phyloP scores from a whole-genome alignment of 2,797 vertebrate species.

The Poeciliopsis paucimaculata region DNA sequence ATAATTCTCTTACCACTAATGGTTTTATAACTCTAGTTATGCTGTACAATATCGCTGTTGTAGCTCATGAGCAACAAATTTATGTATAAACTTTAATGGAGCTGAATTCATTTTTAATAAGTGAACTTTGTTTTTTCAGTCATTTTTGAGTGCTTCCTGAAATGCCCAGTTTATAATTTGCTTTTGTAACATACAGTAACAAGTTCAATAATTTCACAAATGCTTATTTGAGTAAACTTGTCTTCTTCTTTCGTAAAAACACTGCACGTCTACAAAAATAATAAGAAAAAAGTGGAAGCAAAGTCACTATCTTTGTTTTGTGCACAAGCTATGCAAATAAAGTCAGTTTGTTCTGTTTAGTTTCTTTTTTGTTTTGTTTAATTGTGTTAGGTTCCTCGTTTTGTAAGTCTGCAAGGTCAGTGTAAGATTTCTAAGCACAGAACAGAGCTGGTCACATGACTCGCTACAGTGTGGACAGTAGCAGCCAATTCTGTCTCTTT shows the following conservation, averaged over 20 bases:
- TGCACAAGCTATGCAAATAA: neutral
- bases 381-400: neutral
- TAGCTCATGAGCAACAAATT: constrained; percentile 15
- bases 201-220: too few species aligned
- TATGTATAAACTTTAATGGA: neutral
- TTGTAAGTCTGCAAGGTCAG: neutral
- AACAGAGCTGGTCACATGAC: neutral
- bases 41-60: constrained; percentile 4
- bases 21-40: constrained; percentile 12
- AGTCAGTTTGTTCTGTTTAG: too few species aligned
- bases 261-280: too few species aligned
- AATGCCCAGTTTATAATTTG: neutral
- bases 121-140: neutral
- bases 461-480: neutral
- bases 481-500: neutral
- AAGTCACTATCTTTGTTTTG: too few species aligned
- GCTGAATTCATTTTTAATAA: neutral
- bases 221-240: too few species aligned
- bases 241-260: too few species aligned
- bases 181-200: neutral
- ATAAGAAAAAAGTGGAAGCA: too few species aligned
- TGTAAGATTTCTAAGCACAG: neutral
- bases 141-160: neutral
- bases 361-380: neutral
- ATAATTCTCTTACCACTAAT: constrained; percentile 26